Evolutionary conservation across 2,797 vertebrate genomes (phyloP).

Genomic region (Masticophis lateralis): DNA sequence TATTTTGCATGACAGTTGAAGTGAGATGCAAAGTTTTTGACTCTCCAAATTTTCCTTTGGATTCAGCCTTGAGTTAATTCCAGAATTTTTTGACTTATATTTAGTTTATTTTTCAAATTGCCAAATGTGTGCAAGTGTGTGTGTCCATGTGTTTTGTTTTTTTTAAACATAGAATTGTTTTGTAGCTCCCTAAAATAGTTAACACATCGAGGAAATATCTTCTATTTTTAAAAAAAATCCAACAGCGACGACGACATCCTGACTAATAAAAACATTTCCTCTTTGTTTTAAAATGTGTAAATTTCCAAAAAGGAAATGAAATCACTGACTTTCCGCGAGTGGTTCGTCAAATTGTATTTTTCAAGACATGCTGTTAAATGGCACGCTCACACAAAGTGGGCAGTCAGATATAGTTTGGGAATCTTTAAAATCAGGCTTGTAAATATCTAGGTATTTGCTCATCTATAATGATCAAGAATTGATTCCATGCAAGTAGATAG

Average conservation of each 20-base stretch:
- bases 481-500: neutral
- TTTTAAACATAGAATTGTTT: neutral
- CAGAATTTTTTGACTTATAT: neutral
- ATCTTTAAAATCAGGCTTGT: neutral
- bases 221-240: neutral
- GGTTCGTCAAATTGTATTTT: neutral
- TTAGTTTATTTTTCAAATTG: neutral
- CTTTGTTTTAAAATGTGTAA: neutral
- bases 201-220: constrained; percentile 8
- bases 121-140: neutral
- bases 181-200: neutral
- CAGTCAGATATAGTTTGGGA: neutral
- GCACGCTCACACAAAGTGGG: neutral
- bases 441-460: neutral
- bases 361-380: neutral
- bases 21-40: neutral
- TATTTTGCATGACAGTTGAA: neutral
- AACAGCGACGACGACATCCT: neutral
- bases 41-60: neutral
- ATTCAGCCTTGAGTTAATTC: neutral
- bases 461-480: neutral
- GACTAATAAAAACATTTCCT: neutral
- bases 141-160: neutral
- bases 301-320: neutral
- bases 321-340: neutral